Base-by-base conservation (phyloP, 1,140 invertebrate genomes). In the Prorops nasuta region DNA sequence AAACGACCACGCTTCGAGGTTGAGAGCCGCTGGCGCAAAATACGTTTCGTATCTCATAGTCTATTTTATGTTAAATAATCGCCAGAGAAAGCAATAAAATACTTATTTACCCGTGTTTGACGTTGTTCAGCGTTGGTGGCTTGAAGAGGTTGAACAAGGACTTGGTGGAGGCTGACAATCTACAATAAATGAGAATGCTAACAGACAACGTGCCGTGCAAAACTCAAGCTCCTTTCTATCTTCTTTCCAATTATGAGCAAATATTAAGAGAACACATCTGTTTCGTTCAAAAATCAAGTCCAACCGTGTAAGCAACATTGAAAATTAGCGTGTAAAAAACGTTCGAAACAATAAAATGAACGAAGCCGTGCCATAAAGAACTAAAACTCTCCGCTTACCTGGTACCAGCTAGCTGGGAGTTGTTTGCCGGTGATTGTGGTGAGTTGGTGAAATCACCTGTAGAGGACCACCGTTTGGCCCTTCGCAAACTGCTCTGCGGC, bases 401-500 rank as follows among this genome's bases (percentile, higher is more conserved):
- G 52, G 79, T 79, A 63, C 76, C 76, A 47, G 76, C 67, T 35
- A 74, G 64, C 52, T 76, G 74, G 21, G 66, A 67, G 66, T 74
- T 79, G 36, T 69, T 35, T 44, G 67, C 69, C 42, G 70, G 64
- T 37, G 66, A 69, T 71, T 74, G 65, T 34, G 73, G 75, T 15
- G 76, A 76, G 63, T 78, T 74, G 16, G 74, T 80, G 63, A 91
- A 92, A 74, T 92, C 89, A 31, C 88, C 88, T 0, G 89, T 91
- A 3, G 88, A 91, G 58, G 82, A 90, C 90, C 90, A 93, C 48
- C 89, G 76, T 79, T 92, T 92, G 38, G 85, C 84, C 58, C 80
- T 81, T 59, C 78, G 62, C 28, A 76, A 56, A 49, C 66, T 77
- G 56, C 67, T 69, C 49, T 72, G 74, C 2, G 72, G 67, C 39